Evolutionary conservation across 2,888 invertebrate genomes (phyloP).

Genomic region (Luffia ferchaultella): DNA sequence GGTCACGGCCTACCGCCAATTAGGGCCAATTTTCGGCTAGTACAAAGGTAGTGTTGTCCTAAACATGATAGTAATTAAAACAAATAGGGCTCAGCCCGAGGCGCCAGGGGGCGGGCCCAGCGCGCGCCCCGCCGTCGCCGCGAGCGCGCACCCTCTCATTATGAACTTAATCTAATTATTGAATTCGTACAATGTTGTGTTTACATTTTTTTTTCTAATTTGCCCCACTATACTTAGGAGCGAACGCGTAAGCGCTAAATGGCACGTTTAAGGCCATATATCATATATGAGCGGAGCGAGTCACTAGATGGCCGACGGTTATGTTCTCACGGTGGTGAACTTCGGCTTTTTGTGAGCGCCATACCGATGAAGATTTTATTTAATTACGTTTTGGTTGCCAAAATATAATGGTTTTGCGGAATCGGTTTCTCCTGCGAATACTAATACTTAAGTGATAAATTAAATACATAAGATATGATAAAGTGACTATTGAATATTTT

Average conservation of each 20-base stretch:
- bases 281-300: conserved; percentile 48
- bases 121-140: conserved; percentile 55
- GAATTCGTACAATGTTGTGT: conserved; percentile 65
- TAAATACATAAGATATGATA: no score
- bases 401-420: no score
- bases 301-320: conserved; percentile 43
- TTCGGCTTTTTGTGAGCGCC: conserved; percentile 4
- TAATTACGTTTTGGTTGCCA: not conserved
- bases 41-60: conserved; percentile 53
- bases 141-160: conserved; percentile 46
- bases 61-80: conserved; percentile 62
- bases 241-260: conserved; percentile 63
- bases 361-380: not conserved
- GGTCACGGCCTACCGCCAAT: conserved; percentile 46
- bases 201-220: conserved; percentile 63
- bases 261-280: conserved; percentile 63
- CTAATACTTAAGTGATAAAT: no score
- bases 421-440: no score
- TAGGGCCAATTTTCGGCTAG: conserved; percentile 53
- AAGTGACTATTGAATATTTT: no score
- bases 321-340: conserved; percentile 47
- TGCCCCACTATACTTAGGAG: conserved; percentile 59
- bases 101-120: conserved; percentile 53
- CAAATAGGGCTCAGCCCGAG: conserved; percentile 61
- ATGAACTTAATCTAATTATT: conserved; percentile 65